These are phyloP conservation scores for Apeltes quadracus DNA, from an alignment of 2,113 vertebrate genomes.

Conservation along the genomic window DNA sequence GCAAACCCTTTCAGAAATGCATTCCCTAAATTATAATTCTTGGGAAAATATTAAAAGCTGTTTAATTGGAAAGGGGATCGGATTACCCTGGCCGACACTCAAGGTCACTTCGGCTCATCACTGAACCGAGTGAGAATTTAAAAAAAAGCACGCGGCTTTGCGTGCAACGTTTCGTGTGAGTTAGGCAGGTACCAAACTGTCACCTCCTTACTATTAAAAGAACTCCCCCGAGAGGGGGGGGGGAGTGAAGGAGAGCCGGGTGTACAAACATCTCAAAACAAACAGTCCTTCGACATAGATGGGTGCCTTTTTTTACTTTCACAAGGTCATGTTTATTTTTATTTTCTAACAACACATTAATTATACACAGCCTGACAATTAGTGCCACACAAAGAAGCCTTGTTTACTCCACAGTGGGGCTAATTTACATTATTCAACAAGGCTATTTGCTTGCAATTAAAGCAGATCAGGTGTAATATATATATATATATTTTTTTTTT, in stretches of 20 bases:
- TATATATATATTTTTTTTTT: conserved; percentile 30
- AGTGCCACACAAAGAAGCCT: conserved; percentile 25
- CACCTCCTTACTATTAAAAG: conserved; percentile 78
- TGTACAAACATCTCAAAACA: conserved; percentile 61
- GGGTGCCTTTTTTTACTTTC: conserved; percentile 15
- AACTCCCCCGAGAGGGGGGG: conserved; percentile 55
- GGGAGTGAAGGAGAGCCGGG: conserved; percentile 23
- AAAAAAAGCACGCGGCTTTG: conserved; percentile 34
- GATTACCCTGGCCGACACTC: conserved; percentile 51
- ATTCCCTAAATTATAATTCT: conserved; percentile 63
- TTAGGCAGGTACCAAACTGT: conserved; percentile 65
- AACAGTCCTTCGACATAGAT: conserved; percentile 35
- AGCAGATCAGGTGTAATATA: conserved; percentile 42
- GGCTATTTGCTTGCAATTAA: conserved; percentile 51
- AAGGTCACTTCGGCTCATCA: conserved; percentile 57
- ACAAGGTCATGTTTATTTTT: conserved; percentile 55
- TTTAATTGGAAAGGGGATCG: conserved; percentile 57
- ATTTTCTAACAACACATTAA: conserved; percentile 45
- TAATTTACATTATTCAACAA: conserved; percentile 46
- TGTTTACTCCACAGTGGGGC: conserved; percentile 26
- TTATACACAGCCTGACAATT: conserved; percentile 52
- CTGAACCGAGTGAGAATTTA: conserved; percentile 20
- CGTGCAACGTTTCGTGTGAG: conserved; percentile 30
- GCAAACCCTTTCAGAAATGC: conserved; percentile 66
- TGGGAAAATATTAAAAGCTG: conserved; percentile 65